phyloP scores from a whole-genome alignment of 2,888 invertebrate species.

The Gymnoscelis rufifasciata region DNA sequence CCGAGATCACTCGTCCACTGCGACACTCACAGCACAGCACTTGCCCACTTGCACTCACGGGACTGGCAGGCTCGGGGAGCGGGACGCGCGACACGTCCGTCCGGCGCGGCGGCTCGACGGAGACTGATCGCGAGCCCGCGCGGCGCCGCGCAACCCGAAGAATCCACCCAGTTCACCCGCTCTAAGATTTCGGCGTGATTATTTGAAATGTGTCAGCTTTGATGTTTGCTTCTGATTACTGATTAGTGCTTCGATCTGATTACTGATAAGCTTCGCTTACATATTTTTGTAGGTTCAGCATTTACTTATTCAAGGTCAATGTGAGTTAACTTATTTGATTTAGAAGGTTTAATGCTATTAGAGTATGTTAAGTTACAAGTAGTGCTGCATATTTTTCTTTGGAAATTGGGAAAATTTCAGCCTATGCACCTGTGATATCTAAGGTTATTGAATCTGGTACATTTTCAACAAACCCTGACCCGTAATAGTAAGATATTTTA shows the following conservation, averaged over 20 bases:
- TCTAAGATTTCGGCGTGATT: constrained; percentile 47
- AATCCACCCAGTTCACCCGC: constrained; percentile 44
- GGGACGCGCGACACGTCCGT: constrained; percentile 42
- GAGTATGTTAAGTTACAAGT: too few species aligned
- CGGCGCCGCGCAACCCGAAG: constrained; percentile 61
- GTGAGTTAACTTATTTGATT: too few species aligned
- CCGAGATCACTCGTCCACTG: constrained; percentile 33
- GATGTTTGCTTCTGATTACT: constrained; percentile 36
- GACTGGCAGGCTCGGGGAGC: constrained; percentile 39
- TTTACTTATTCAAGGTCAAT: too few species aligned
- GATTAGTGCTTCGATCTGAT: constrained; percentile 22
- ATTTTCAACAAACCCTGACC: too few species aligned
- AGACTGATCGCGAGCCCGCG: constrained; percentile 43
- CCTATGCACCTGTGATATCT: too few species aligned
- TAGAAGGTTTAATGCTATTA: too few species aligned
- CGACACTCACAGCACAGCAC: constrained; percentile 37
- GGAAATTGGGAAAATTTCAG: too few species aligned
- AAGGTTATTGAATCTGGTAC: too few species aligned
- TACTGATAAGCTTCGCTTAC: constrained; percentile 17
- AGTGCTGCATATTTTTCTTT: too few species aligned
- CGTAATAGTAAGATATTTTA: too few species aligned
- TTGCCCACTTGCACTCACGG: constrained; percentile 44
- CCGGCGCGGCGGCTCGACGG: constrained; percentile 49
- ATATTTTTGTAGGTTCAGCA: constrained; percentile 14
- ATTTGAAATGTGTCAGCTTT: constrained; percentile 35